Conservation (phyloP, 2,888 invertebrate species). For the Eupithecia abbreviata region DNA sequence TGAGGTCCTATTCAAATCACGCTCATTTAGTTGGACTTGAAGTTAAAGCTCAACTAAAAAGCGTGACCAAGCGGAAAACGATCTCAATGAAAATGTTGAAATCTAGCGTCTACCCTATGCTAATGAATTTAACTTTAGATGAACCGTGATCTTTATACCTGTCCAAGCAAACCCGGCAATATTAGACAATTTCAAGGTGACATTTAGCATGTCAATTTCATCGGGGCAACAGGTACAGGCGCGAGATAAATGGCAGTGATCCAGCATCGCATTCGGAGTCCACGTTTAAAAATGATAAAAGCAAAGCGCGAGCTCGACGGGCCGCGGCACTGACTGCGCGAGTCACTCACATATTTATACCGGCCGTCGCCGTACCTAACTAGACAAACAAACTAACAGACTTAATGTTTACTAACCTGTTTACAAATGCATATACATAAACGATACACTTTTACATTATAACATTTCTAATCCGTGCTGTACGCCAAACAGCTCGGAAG, state of each 20-base stretch:
- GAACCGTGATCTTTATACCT: not conserved
- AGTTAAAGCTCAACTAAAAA: not conserved
- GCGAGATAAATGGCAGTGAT: constrained; percentile 13
- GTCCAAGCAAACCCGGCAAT: not conserved
- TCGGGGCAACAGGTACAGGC: not conserved
- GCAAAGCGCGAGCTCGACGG: constrained; percentile 27
- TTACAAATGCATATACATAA: constrained; percentile 82
- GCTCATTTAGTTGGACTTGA: not conserved
- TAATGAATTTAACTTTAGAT: not conserved
- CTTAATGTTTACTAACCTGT: constrained; percentile 74
- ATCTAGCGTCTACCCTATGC: constrained; percentile 1
- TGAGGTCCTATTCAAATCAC: not conserved
- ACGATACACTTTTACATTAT: constrained; percentile 77
- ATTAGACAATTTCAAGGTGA: not conserved
- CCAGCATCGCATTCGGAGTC: constrained; percentile 17
- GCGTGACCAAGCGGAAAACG: not conserved
- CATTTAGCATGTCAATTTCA: not conserved
- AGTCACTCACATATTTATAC: constrained; percentile 30
- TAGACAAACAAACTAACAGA: constrained; percentile 70
- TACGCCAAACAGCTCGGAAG: constrained; percentile 42
- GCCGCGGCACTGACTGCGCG: constrained; percentile 23
- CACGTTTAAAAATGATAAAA: constrained; percentile 35
- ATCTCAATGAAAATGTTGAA: not conserved
- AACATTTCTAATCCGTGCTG: constrained; percentile 37
- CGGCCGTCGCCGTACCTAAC: constrained; percentile 57